These are phyloP conservation scores for Phrynosoma platyrhinos DNA, from an alignment of 2,113 vertebrate genomes.

Conservation along the genomic window DNA sequence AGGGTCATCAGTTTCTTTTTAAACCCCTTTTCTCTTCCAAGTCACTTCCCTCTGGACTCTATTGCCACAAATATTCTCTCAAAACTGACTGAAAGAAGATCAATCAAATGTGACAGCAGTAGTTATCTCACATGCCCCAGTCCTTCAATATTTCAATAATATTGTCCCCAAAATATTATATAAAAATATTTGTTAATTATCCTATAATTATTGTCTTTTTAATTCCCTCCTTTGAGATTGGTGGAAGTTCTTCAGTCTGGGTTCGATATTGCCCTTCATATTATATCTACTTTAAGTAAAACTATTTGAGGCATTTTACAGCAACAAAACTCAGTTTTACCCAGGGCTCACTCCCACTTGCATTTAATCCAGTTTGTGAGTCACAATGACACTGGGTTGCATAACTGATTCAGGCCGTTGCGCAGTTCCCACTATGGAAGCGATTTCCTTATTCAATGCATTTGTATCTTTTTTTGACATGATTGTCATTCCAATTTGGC, in stretches of 20 bases:
- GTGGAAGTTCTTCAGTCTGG: neutral
- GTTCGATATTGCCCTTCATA: neutral
- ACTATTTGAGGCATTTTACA: neutral
- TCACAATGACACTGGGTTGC: too few relatives aligned
- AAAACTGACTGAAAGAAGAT: neutral
- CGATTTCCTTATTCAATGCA: too few relatives aligned
- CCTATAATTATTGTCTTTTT: neutral
- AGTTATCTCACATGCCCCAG: neutral
- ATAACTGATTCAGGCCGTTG: too few relatives aligned
- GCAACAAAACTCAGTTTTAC: neutral
- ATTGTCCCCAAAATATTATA: neutral
- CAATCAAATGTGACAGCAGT: neutral
- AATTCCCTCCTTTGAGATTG: neutral
- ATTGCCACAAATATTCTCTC: neutral
- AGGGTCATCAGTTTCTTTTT: neutral
- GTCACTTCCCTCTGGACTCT: constrained; percentile 10
- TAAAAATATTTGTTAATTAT: neutral
- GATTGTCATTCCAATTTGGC: too few relatives aligned
- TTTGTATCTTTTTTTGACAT: too few relatives aligned
- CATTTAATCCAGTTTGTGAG: too few relatives aligned
- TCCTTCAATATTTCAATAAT: neutral
- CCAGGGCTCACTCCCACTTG: too few relatives aligned
- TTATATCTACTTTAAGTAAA: neutral
- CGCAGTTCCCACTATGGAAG: too few relatives aligned
- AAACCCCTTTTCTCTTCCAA: neutral